phyloP scores from a whole-genome alignment of 2,113 vertebrate species.

The Salvelinus sp. region DNA sequence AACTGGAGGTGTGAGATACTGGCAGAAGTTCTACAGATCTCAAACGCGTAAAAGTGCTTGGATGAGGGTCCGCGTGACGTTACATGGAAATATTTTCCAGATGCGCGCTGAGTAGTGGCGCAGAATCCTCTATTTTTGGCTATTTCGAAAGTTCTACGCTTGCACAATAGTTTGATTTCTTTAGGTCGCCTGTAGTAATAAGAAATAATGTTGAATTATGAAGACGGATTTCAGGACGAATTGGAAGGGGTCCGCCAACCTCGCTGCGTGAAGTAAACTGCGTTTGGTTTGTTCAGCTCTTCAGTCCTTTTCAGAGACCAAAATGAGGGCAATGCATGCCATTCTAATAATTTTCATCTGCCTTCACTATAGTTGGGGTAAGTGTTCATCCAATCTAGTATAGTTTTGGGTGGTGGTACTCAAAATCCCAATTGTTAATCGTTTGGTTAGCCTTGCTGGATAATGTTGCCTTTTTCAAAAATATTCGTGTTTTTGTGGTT shows the following conservation, averaged over 20 bases:
- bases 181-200: no score
- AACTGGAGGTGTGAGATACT: background rate
- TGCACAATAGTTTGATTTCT: conserved; percentile 15
- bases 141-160: background rate
- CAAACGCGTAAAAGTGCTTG: conserved; percentile 20
- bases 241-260: background rate
- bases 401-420: background rate
- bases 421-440: no score
- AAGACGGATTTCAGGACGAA: conserved; percentile 16
- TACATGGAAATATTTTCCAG: conserved; percentile 72
- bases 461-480: no score
- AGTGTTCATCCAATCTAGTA: conserved; percentile 24
- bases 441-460: no score
- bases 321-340: conserved; percentile 51
- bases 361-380: conserved; percentile 49
- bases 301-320: conserved; percentile 5
- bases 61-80: conserved; percentile 59
- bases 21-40: background rate
- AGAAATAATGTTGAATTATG: conserved; percentile 18
- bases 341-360: conserved; percentile 47
- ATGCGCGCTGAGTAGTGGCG: conserved; percentile 46
- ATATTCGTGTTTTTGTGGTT: no score
- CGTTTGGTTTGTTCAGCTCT: conserved; percentile 9
- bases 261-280: conserved; percentile 19
- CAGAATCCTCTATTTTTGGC: background rate